phyloP scores from a whole-genome alignment of 2,113 vertebrate species.

The Porphyrio hochstetteri region DNA sequence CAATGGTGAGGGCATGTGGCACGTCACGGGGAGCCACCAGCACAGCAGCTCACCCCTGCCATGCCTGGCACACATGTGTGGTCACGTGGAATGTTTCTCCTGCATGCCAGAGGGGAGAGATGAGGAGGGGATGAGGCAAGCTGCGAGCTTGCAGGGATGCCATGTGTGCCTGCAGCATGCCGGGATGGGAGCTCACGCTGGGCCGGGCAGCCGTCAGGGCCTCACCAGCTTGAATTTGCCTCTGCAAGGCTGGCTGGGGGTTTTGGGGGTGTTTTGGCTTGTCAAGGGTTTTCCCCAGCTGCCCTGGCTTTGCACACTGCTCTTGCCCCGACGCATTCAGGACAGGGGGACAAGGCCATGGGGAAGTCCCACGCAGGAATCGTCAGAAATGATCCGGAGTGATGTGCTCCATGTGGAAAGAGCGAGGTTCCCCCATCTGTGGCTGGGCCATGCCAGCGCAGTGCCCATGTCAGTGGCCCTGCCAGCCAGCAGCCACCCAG shows the following conservation, averaged over 20 bases:
- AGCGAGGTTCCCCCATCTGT: background rate
- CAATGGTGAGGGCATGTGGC: background rate
- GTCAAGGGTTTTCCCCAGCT: background rate
- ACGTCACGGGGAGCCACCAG: accelerated
- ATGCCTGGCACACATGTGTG: accelerated
- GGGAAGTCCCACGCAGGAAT: background rate
- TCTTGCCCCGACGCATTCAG: accelerated
- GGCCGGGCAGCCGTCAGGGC: background rate
- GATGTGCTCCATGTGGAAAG: accelerated
- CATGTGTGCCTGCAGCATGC: accelerated
- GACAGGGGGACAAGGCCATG: background rate
- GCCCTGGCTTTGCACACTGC: background rate
- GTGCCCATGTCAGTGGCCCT: background rate
- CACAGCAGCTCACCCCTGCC: accelerated
- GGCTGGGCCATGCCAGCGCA: background rate
- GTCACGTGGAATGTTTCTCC: accelerated
- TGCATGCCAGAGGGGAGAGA: background rate
- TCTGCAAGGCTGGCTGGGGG: background rate
- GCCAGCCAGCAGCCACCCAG: background rate
- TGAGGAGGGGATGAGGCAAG: accelerated
- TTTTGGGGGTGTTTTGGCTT: background rate
- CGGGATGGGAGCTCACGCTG: background rate
- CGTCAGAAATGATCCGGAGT: background rate
- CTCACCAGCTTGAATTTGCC: accelerated
- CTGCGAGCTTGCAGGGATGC: background rate